Evolutionary conservation across 2,113 vertebrate species (phyloP).

Genomic region (Lophochroa leadbeateri): DNA sequence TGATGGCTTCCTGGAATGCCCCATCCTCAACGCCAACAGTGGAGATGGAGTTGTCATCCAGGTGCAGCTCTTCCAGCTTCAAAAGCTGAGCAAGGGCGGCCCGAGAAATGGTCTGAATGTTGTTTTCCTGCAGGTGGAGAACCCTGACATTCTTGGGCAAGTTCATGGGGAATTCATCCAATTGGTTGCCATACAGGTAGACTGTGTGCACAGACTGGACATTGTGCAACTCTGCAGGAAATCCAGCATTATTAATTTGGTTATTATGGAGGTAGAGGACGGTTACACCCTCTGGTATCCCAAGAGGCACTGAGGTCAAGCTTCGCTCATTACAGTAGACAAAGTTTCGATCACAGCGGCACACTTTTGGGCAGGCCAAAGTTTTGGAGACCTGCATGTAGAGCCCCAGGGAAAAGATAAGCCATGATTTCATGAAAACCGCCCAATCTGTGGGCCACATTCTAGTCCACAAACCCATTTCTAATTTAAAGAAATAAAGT

Average conservation of each 20-base stretch:
- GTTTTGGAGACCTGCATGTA: conserved; percentile 83
- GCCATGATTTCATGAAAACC: conserved; percentile 86
- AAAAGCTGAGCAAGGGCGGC: conserved; percentile 91
- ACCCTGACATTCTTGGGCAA: conserved; percentile 91
- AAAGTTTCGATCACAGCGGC: conserved; percentile 93
- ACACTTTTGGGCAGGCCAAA: conserved; percentile 88
- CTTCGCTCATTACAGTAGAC: conserved; percentile 98
- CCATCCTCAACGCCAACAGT: conserved; percentile 97
- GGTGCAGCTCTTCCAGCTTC: conserved; percentile 91
- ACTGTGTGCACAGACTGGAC: conserved; percentile 93
- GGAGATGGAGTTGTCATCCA: conserved; percentile 98
- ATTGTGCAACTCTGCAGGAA: conserved; percentile 92
- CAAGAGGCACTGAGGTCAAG: conserved; percentile 98
- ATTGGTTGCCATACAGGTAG: conserved; percentile 94
- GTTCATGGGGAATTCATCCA: conserved; percentile 98
- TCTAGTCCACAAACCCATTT: conserved; percentile 89
- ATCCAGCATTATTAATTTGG: conserved; percentile 99
- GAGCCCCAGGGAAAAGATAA: conserved; percentile 88
- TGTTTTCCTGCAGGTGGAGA: conserved; percentile 98
- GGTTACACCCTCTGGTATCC: conserved; percentile 93
- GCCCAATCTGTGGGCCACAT: conserved; percentile 87
- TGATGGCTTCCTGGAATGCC: conserved; percentile 92
- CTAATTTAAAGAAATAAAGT: conserved; percentile 74
- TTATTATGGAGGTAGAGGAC: conserved; percentile 98
- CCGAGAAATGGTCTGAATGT: conserved; percentile 97